Evolutionary conservation across 2,888 invertebrate genomes (phyloP).

Genomic region (Zygothrica quintamaculata): DNA sequence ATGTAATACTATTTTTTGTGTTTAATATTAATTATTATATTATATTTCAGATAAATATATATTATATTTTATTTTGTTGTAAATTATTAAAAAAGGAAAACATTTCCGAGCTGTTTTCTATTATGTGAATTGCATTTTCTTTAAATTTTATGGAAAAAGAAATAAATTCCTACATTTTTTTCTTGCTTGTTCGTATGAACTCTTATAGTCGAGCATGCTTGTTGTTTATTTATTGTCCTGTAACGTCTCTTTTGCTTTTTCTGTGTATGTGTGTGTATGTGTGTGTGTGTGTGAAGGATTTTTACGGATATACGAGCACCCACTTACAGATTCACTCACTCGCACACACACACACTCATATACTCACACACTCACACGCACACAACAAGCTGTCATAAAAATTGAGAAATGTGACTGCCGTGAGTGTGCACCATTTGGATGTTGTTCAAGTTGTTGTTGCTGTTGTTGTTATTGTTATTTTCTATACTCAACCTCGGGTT

Average conservation of each 20-base stretch:
- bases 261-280: no score
- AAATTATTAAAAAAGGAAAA: no score
- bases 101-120: no score
- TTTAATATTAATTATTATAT: no score
- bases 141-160: no score
- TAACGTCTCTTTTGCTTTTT: no score
- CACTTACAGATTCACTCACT: constrained; percentile 2
- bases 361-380: constrained; percentile 4
- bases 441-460: constrained; percentile 23
- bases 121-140: no score
- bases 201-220: constrained; percentile 12
- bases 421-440: constrained; percentile 62
- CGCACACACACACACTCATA: background rate
- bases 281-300: constrained; percentile 18
- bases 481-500: background rate
- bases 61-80: no score
- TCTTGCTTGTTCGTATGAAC: background rate
- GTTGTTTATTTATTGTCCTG: background rate
- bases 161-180: background rate
- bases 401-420: constrained; percentile 66
- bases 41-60: no score
- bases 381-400: constrained; percentile 66
- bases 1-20: no score
- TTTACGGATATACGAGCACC: constrained; percentile 25
- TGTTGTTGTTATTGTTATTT: constrained; percentile 27